Base-by-base conservation (phyloP, 2,888 invertebrate genomes). In the Chrysolina americana region DNA sequence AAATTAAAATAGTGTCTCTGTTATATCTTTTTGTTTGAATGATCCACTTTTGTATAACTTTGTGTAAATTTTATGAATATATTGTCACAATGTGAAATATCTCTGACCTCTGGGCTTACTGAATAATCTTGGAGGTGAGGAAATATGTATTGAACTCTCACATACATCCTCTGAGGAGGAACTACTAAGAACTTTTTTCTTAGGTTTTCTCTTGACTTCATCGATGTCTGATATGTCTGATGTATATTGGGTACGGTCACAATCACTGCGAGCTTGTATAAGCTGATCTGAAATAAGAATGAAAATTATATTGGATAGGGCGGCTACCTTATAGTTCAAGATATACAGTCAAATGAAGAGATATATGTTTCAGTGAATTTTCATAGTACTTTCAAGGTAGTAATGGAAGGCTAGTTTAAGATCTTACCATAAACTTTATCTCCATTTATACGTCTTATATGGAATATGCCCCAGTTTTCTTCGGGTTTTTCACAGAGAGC, bases 81-180 rank as follows among this genome's bases (percentile, higher is more conserved):
- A 44, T 44, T 44, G 44, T 44, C 44, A 44, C 44, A 44, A 44
- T 44, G 44, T 44, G 44, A 44, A 44, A 44, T 44, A 44, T 44
- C 44, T 44, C 44, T 44, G 2, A 44, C 44, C 44, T 44, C 44
- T 44, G 1, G 44, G 44, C 44, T 44, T 44, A 44, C 8, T 9
- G 44, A 44, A 44, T 44, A 44, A 44, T 44, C 44, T 44, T 13
- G 44, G 44, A 44, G 44, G 44, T 5, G 44, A 44, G 44, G 13
- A 8, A 44, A 44, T 44, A 44, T 8, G 13, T 44, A 13, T 9
- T 44, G 44, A 44, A 44, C 44, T 44, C 44, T 44, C 44, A 44
- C 11, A 44, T 28, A 3, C 5, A 28, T 28, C 28, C 28, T 28
- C 28, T 44, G 44, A 44, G 44, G 44, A 44, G 44, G 44, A 44